Base-by-base conservation (phyloP, 2,113 vertebrate genomes). In the Xiphorhynchus elegans region DNA sequence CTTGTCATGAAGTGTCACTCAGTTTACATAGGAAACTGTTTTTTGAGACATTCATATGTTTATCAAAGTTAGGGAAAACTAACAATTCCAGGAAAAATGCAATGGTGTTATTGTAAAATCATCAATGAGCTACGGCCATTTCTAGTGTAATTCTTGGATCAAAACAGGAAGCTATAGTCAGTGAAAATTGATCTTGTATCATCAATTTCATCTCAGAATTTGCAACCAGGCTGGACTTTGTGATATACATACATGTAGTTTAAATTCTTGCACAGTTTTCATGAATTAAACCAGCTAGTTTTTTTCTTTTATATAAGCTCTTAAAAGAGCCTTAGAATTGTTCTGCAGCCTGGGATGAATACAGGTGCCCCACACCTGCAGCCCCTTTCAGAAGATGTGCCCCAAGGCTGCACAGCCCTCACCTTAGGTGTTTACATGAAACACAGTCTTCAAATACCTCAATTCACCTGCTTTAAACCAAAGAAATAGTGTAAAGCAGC, bases 311-410 rank as follows among this genome's bases (percentile, higher is more conserved):
- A 16, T 25, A 3, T 4, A 37, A 84, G 7, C 20, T 39, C 81
- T 53, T 60, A 29, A 35, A 84, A 81, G 29, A 84, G 11, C 17
- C 66, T 1, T 1, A 9, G 17, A 17, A 21, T 44, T 4, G 1
- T 55, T 77, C n/a, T 62, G 26, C 46, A 74, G 42, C 12, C 42
- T 35, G 49, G 21, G 28, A 72, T 55, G 46, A 80, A 19, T 9
- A 11, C 31, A 55, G 20, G 23, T 8, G 12, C 40, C 18, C 26
- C 23, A 17, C 4, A 8, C 6, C 11, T 0, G 0, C n/a, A 52
- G 13, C 7, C 33, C 31, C 25, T 67, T 33, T 68, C 53, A 56
- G 21, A 53, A 78, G 40, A 15, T 13, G 12, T 31, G 35, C 23
- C 55, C 55, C 55, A 42, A 79, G 16, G 46, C 42, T 31, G 12